Base-by-base conservation (phyloP, 2,113 vertebrate species). In the Cranoglanis bouderius region DNA sequence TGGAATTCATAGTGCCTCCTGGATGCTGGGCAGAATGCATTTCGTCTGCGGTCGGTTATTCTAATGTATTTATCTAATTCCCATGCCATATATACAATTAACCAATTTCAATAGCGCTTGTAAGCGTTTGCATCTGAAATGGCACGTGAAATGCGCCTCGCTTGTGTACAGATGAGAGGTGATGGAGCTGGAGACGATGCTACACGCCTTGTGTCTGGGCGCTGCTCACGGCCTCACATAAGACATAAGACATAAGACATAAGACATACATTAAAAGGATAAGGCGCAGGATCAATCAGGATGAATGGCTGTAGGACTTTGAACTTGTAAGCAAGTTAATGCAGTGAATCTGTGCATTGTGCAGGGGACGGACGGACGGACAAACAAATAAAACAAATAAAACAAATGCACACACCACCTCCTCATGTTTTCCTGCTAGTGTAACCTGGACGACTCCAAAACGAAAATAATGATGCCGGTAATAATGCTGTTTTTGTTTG, bases 131-230 rank as follows among this genome's bases (percentile, higher is more conserved):
- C 53, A 77, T 24, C 65, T 65, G 29, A 13, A 80, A 26, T 6
- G 14, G 74, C 85, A 87, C 32, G 59, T 83, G 81, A 59, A 83
- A 43, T 32, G 49, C 35, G 78, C 61, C 21, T 63, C 32, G 61
- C 32, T 82, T 16, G 65, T 67, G 32, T 72, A 12, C 13, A 29
- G 82, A 74, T 26, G 72, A 77, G 67, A 40, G 43, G 51, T 57
- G 80, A 82, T 35, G 80, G 87, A 57, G 78, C 63, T 80, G 32
- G 13, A 88, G 78, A 49, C 49, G 78, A 53, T 88, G 88, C 72
- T 85, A 63, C 74, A 85, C 88, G 88, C 88, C 88, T 88, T 88
- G 88, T 85, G 88, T 88, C 88, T 88, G 88, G 82, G 57, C 74
- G 59, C 67, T 19, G 81, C 67, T 85, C 87, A 55, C 49, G 88